Conservation (phyloP, 2,113 vertebrate genomes). For the Saccopteryx leptura region DNA sequence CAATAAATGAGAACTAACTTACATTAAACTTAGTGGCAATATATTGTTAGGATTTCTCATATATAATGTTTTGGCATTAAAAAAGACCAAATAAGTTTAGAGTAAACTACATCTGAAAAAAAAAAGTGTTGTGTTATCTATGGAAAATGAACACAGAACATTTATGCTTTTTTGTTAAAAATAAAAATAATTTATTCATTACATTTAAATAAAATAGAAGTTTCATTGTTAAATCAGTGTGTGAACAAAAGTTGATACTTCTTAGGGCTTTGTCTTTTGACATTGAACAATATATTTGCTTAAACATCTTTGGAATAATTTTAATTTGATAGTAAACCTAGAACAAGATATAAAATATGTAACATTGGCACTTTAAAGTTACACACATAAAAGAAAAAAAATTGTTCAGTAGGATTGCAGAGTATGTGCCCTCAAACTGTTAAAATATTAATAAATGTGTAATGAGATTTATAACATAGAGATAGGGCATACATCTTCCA, state of each 20-base stretch:
- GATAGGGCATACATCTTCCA: background rate
- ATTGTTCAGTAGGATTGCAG: background rate
- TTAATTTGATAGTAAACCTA: background rate
- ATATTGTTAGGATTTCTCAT: background rate
- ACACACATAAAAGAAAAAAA: background rate
- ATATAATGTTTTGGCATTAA: background rate
- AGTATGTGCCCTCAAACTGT: background rate
- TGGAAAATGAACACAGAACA: background rate
- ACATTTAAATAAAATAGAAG: background rate
- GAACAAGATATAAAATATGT: background rate
- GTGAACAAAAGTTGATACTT: background rate
- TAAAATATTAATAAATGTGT: slow-evolving; percentile 36
- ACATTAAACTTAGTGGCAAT: background rate
- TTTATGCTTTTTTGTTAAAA: background rate
- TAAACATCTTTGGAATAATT: background rate
- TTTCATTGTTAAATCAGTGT: background rate
- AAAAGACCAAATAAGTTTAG: background rate
- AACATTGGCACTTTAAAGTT: background rate
- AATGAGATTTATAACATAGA: background rate
- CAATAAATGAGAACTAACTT: background rate
- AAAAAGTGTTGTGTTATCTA: background rate
- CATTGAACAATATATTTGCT: background rate
- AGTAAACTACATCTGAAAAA: background rate
- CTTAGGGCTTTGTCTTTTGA: background rate
- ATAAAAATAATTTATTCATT: background rate